phyloP scores from a whole-genome alignment of 2,888 invertebrate genomes.

The Tinea trinotella region DNA sequence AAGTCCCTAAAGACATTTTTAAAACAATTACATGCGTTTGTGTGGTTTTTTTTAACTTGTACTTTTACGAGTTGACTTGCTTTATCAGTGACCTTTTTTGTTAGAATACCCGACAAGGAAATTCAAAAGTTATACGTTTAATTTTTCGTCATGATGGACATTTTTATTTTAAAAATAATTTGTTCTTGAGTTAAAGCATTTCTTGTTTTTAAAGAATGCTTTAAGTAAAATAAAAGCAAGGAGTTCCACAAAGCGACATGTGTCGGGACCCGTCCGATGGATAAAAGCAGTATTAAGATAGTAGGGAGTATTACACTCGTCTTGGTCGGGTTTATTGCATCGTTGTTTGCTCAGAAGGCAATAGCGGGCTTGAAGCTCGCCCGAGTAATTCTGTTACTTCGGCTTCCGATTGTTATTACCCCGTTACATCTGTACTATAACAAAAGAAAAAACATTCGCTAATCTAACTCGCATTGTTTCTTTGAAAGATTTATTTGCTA shows the following conservation, averaged over 20 bases:
- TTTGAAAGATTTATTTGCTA: constrained; percentile 7
- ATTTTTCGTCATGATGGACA: too few relatives aligned
- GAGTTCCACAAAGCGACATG: constrained; percentile 45
- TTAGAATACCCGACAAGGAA: too few relatives aligned
- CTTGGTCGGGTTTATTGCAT: constrained; percentile 60
- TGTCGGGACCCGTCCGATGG: constrained; percentile 44
- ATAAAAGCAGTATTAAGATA: constrained; percentile 54
- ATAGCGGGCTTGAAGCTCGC: constrained; percentile 32
- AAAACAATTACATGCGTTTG: constrained; percentile 4
- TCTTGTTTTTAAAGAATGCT: background rate
- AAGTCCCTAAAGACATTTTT: constrained; percentile 1
- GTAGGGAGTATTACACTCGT: constrained; percentile 39
- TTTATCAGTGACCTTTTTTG: background rate
- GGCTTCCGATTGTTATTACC: constrained; percentile 61
- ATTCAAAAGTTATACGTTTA: too few relatives aligned
- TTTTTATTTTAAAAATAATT: background rate
- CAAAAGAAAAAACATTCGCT: constrained; percentile 16
- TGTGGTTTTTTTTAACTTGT: background rate
- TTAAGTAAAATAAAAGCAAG: constrained; percentile 18
- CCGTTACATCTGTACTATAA: constrained; percentile 24
- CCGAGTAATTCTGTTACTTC: constrained; percentile 19
- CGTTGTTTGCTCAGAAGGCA: constrained; percentile 56
- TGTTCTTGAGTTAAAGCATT: background rate
- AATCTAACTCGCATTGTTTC: constrained; percentile 8
- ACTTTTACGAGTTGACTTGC: background rate